Base-by-base conservation (phyloP, 2,113 vertebrate genomes). In the Ornithorhynchus anatinus region DNA sequence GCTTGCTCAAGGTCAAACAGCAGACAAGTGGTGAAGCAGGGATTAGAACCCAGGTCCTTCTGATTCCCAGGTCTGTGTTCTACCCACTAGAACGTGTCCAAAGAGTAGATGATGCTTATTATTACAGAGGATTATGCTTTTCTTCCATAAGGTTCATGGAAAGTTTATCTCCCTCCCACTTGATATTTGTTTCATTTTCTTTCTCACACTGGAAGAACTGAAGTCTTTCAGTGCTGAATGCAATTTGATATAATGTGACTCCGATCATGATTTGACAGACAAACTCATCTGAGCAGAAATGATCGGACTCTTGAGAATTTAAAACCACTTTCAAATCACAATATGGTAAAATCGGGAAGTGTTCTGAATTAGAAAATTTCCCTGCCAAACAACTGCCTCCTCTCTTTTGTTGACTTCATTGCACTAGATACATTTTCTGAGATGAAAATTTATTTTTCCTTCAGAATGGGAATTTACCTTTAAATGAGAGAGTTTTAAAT, bases 261-360 rank as follows among this genome's bases (percentile, higher is more conserved):
- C 37, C 13, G 40, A 25, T 70, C 51, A 54, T 51, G 11, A 22
- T 52, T 33, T 59, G 63, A 66, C 27, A 56, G 47, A 52, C 17
- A 63, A 20, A 14, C 11, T 27, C 42, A 14, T 20, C 40, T 31
- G 38, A 37, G 10, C 15, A 40, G 32, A 11, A 27, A 36, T 29
- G 27, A 69, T 62, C 38, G 63, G 38, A 57, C 23, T 61, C 31
- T 59, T 48, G 47, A 77, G 35, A 72, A 38, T 25, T 36, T 75
- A 72, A 72, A 57, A 59, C 20, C 19, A 17, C 36, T 38, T 66
- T 82, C 20, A 48, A 39, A 25, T 70, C n/a, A 53, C 56, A 57
- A 35, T 37, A 29, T 47, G 25, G 63, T 25, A n/a, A 56, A 59
- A 67, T 48, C 23, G 47, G 15, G 31, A n/a, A n/a, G 17, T 62